Base-by-base conservation (phyloP, 1,140 invertebrate species). In the Leptinotarsa lineolata region DNA sequence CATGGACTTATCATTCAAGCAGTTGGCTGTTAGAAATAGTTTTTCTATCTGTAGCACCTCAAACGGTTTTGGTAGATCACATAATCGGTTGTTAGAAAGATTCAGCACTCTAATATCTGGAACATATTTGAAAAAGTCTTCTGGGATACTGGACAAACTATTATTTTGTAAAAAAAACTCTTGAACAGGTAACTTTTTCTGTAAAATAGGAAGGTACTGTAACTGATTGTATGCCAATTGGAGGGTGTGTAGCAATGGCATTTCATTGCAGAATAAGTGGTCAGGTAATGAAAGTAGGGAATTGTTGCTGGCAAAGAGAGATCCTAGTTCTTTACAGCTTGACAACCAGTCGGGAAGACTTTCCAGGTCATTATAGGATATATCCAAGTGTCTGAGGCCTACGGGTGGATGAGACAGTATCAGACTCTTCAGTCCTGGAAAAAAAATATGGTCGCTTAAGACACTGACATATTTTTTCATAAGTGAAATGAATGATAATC, bases 91-190 rank as follows among this genome's bases (percentile, higher is more conserved):
- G 81, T 94, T 94, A 2, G 92, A 91, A 5, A 93, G 86, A 84
- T 95, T 95, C 65, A 95, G 80, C 1, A 92, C 87, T 77, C 88
- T 89, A 73, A 95, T 81, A 75, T 91, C 91, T 75, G 90, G 87
- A 39, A 92, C 90, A 39, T 91, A 90, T 12, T 88, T 86, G 81
- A 95, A 94, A 81, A 95, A 93, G 78, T 91, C 93, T 58, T 90
- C 89, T 12, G 92, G 92, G 69, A 95, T 83, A 13, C 86, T 85
- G 69, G 91, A 90, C 73, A 95, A 85, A 72, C 89, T 90, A 82
- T 95, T 95, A 81, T 92, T 92, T 80, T 95, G 92, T 44, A 95
- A 84, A 61, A 92, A 90, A 15, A 94, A 79, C 82, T 92, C 90
- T 78, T 91, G 90, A 54, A 94, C 84, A 15, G 90, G 90, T 66